These are phyloP conservation scores for Mustela lutreola DNA, from an alignment of 2,113 vertebrate species.

Conservation along the genomic window DNA sequence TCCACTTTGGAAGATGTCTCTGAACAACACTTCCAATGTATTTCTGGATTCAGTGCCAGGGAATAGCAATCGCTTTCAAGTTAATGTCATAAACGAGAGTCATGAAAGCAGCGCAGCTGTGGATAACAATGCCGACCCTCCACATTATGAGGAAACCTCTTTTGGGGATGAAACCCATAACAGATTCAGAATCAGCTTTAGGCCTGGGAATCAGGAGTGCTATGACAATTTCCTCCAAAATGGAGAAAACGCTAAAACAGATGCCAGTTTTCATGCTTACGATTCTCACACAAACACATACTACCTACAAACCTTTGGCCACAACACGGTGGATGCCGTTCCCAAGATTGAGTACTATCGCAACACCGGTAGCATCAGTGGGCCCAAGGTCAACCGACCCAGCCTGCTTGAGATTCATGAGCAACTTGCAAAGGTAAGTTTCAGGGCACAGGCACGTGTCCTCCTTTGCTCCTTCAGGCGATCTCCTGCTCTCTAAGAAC, in stretches of 20 bases:
- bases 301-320: constrained; percentile 94
- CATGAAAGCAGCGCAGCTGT: constrained; percentile 78
- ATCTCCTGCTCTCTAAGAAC: background rate
- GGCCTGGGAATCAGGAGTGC: constrained; percentile 85
- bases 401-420: constrained; percentile 97
- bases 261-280: constrained; percentile 89
- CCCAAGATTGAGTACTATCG: constrained; percentile 98
- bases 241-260: constrained; percentile 89
- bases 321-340: constrained; percentile 95
- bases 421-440: constrained; percentile 95
- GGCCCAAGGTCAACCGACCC: constrained; percentile 92
- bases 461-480: constrained; percentile 23
- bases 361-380: constrained; percentile 95
- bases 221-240: constrained; percentile 88
- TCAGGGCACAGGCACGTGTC: constrained; percentile 34
- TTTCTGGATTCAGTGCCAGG: constrained; percentile 86
- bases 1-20: constrained; percentile 85
- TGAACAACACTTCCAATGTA: constrained; percentile 86
- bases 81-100: constrained; percentile 88
- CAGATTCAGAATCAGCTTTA: constrained; percentile 87
- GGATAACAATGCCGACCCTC: constrained; percentile 89
- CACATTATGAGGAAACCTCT: constrained; percentile 93
- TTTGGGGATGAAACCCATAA: constrained; percentile 88
- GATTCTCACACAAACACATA: constrained; percentile 90
- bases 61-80: constrained; percentile 88